Evolutionary conservation across 2,113 vertebrate species (phyloP), one percentile per base, ranked within the genome.

Genomic region (Neodontobutis hainanensis): DNA sequence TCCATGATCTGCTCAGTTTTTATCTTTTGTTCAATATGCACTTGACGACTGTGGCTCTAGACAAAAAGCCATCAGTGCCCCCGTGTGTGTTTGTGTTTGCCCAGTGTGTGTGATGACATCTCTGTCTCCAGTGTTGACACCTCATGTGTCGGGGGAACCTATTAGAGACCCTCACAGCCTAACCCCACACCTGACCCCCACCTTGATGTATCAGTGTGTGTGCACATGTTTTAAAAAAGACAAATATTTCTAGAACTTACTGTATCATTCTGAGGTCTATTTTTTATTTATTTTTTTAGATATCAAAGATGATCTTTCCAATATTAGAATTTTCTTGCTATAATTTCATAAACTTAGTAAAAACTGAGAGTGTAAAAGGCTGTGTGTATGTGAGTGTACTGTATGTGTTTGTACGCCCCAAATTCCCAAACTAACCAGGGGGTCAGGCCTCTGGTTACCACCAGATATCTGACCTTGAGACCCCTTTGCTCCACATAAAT

Each of bases 141-240:
- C 51, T 77, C 78, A 87, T 87, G 84, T 88, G 85, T 90, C 89
- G 88, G 66, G 87, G 87, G 87, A 89, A 82, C 89, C 84, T 90
- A 89, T 90, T 89, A 89, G 84, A 89, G 84, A 83, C 84, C 84
- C 82, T 89, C 75, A 75, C 75, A 85, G 65, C 60, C 79, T 88
- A 77, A 85, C 85, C 85, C 69, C 75, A 82, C 81, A 88, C 81
- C 87, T 90, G 87, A 90, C 89, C 87, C 76, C 73, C 78, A 83
- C 77, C 71, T 71, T 75, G 75, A 81, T 85, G 55, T 66, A 10
- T 75, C 57, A 67, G 63, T 46, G 38, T 44, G 47, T 51, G 50
- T 52, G 19, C 65, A 44, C 49, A 5, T 51, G 65, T 67, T 61
- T 51, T 43, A 36, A 40, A 46, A n/a, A 46, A 58, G 36, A 42